Evolutionary conservation across 1,140 invertebrate species (phyloP).

Genomic region (Laupala kohalensis): DNA sequence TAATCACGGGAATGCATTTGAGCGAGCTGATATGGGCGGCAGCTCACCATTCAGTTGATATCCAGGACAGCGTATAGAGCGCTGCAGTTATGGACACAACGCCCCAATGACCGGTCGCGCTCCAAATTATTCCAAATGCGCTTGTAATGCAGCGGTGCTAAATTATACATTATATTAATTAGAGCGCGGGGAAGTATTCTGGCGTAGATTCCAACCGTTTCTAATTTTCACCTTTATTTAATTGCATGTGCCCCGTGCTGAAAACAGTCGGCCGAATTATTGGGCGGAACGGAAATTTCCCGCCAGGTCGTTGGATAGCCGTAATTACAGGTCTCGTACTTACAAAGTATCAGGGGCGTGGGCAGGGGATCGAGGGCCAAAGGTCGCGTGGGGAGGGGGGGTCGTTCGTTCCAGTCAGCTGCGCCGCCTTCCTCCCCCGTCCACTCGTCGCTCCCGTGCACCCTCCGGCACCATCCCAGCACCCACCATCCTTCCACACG

Average conservation of each 20-base stretch:
- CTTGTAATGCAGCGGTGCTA: not conserved
- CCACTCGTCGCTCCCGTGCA: not conserved
- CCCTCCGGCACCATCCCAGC: no score
- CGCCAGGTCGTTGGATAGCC: not conserved
- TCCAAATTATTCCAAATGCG: not conserved
- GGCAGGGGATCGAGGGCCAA: no score
- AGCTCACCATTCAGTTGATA: no score
- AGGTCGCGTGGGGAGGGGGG: no score
- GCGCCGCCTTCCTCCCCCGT: not conserved
- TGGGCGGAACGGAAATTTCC: not conserved
- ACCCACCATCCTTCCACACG: no score
- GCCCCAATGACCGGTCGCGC: not conserved
- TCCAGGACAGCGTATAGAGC: no score
- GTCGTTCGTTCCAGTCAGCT: not conserved
- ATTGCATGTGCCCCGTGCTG: not conserved
- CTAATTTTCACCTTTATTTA: not conserved
- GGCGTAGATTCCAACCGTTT: not conserved
- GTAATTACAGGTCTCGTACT: not conserved
- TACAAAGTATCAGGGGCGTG: not conserved
- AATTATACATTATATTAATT: not conserved
- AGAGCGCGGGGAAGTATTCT: not conserved
- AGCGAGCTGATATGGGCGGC: not conserved
- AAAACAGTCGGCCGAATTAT: not conserved
- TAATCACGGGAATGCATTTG: not conserved
- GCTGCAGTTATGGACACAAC: no score